Evolutionary conservation across 2,113 vertebrate species (phyloP).

Genomic region (Lycocorax pyrrhopterus): DNA sequence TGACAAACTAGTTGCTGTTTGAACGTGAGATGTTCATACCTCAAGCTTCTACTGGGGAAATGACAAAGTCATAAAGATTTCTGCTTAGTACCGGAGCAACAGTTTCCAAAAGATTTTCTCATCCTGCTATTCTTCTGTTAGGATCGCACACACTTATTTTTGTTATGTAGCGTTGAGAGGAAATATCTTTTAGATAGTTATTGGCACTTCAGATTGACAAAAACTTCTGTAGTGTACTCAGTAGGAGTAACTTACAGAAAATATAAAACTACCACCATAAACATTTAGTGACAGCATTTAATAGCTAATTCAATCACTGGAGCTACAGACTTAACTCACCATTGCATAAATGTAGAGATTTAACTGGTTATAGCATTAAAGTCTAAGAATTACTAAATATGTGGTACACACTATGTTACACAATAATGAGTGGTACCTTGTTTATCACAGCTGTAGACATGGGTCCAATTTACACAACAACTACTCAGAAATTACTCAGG

Average conservation of each 20-base stretch:
- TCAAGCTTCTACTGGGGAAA: neutral
- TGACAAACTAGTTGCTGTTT: neutral
- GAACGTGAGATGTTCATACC: neutral
- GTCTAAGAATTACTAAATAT: neutral
- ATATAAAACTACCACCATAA: neutral
- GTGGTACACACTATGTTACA: neutral
- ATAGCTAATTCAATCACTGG: neutral
- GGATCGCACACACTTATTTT: neutral
- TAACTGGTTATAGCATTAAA: neutral
- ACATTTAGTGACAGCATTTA: neutral
- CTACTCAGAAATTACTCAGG: constrained; percentile 43
- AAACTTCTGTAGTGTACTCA: neutral
- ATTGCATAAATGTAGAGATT: neutral
- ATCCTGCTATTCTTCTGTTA: neutral
- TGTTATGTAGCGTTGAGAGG: neutral
- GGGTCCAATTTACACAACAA: constrained; percentile 39
- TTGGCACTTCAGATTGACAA: neutral
- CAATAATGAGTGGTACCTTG: neutral
- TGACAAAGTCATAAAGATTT: neutral
- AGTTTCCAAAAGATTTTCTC: neutral
- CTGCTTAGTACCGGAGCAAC: neutral
- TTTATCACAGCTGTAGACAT: constrained; percentile 21
- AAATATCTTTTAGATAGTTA: neutral
- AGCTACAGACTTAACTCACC: neutral
- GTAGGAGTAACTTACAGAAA: neutral